phyloP scores from a whole-genome alignment of 2,113 vertebrate species.

The Eurystomus gularis region DNA sequence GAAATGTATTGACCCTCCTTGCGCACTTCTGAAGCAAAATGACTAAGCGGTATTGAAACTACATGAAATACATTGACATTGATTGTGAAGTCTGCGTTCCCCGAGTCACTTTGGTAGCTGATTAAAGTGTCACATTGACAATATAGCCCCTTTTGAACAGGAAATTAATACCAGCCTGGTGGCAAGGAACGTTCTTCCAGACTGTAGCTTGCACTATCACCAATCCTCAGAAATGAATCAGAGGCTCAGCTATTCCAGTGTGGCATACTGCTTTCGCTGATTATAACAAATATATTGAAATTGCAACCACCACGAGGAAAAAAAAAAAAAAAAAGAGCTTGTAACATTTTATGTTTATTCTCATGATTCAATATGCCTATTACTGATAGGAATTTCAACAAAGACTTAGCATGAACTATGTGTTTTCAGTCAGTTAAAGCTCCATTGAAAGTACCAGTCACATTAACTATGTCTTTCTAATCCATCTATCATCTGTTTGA shows the following conservation, averaged over 20 bases:
- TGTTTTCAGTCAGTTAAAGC: conserved; percentile 38
- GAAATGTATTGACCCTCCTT: conserved; percentile 79
- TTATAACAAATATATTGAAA: conserved; percentile 52
- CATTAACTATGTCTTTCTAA: conserved; percentile 46
- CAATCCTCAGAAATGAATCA: conserved; percentile 41
- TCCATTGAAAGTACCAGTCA: conserved; percentile 13
- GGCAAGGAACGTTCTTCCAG: conserved; percentile 63
- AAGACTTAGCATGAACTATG: conserved; percentile 42
- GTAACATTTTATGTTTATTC: conserved; percentile 36
- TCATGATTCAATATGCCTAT: conserved; percentile 30
- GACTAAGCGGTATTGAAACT: conserved; percentile 63
- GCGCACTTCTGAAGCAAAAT: conserved; percentile 70
- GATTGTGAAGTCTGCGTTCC: conserved; percentile 73
- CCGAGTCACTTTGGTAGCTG: conserved; percentile 73
- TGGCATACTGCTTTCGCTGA: conserved; percentile 1
- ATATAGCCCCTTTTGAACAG: conserved; percentile 76
- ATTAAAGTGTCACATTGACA: conserved; percentile 81
- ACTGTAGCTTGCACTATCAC: conserved; percentile 27
- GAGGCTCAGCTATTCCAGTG: background rate
- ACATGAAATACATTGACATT: conserved; percentile 75
- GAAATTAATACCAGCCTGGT: conserved; percentile 78
- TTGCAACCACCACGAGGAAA: background rate
- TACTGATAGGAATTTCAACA: conserved; percentile 54
- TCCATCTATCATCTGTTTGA: conserved; percentile 40
- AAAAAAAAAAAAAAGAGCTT: background rate